Conservation (phyloP, 2,888 invertebrate species). For the Protonemura montana region DNA sequence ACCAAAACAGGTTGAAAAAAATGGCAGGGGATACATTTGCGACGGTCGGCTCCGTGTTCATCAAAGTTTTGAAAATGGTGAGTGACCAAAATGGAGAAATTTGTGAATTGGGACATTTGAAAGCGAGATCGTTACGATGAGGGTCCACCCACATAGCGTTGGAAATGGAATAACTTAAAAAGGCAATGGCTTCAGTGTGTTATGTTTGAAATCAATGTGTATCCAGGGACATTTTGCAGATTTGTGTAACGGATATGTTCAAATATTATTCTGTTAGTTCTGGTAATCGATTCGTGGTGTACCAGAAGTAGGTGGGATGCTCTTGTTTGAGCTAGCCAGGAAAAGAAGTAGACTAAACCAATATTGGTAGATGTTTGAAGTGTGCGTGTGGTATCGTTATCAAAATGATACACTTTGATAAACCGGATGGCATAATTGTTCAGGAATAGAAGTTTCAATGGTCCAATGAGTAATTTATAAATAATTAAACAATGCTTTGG, state of each 20-base stretch:
- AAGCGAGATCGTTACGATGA: too few relatives aligned
- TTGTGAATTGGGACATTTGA: neutral
- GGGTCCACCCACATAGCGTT: too few relatives aligned
- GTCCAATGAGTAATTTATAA: too few relatives aligned
- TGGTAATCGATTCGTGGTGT: neutral
- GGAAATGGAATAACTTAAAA: too few relatives aligned
- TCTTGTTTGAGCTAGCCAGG: neutral
- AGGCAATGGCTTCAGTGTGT: too few relatives aligned
- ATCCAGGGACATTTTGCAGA: too few relatives aligned
- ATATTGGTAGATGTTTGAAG: neutral
- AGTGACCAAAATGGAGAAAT: conserved; percentile 58
- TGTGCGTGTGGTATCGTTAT: neutral
- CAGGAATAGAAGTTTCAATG: too few relatives aligned
- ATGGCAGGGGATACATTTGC: conserved; percentile 59
- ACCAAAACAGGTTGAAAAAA: neutral
- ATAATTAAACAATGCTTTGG: too few relatives aligned
- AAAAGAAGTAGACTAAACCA: neutral
- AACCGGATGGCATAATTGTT: too few relatives aligned
- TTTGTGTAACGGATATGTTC: neutral
- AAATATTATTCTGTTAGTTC: neutral
- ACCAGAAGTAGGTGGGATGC: neutral
- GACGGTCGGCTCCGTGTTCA: conserved; percentile 80
- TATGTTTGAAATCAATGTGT: too few relatives aligned
- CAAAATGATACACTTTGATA: neutral
- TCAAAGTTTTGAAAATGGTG: conserved; percentile 85